Conservation (phyloP, 2,797 vertebrate genomes). For the Decapterus maruadsi region DNA sequence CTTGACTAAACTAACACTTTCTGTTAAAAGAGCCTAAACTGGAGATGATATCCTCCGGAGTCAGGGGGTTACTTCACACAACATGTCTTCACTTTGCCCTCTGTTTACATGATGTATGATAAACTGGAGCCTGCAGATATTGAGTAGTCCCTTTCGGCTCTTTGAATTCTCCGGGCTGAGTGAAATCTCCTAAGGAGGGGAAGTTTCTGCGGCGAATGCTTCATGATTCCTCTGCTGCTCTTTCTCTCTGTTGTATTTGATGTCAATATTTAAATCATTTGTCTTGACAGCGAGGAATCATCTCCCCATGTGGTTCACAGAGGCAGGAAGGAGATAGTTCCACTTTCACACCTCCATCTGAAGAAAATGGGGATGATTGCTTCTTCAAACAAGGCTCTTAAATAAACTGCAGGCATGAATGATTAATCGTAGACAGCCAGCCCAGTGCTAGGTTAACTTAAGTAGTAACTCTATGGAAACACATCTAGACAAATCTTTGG, state of each 20-base stretch:
- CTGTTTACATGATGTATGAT: slow-evolving; percentile 45
- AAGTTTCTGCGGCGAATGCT: slow-evolving; percentile 46
- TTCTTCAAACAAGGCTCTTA: slow-evolving; percentile 79
- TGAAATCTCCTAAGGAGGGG: slow-evolving; percentile 44
- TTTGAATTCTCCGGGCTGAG: slow-evolving; percentile 44
- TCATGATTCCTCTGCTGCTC: slow-evolving; percentile 63
- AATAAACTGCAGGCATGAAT: slow-evolving; percentile 77
- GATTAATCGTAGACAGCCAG: slow-evolving; percentile 68
- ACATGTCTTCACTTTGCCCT: slow-evolving; percentile 55
- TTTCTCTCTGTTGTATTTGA: slow-evolving; percentile 70
- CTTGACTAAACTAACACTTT: neutral
- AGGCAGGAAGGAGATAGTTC: slow-evolving; percentile 77
- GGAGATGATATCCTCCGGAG: slow-evolving; percentile 25
- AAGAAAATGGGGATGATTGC: slow-evolving; percentile 71
- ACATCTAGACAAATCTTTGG: slow-evolving; percentile 55
- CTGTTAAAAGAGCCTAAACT: slow-evolving; percentile 29
- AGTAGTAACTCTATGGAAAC: slow-evolving; percentile 67
- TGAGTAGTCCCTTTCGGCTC: slow-evolving; percentile 55
- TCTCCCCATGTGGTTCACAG: slow-evolving; percentile 67
- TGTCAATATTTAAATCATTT: slow-evolving; percentile 85
- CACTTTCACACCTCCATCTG: slow-evolving; percentile 67
- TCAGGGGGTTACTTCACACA: slow-evolving; percentile 42
- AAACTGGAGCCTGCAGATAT: slow-evolving; percentile 51
- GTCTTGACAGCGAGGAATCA: slow-evolving; percentile 69
- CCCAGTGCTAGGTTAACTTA: slow-evolving; percentile 69